Base-by-base conservation (phyloP, 2,113 vertebrate genomes). In the Hippocampus zosterae region DNA sequence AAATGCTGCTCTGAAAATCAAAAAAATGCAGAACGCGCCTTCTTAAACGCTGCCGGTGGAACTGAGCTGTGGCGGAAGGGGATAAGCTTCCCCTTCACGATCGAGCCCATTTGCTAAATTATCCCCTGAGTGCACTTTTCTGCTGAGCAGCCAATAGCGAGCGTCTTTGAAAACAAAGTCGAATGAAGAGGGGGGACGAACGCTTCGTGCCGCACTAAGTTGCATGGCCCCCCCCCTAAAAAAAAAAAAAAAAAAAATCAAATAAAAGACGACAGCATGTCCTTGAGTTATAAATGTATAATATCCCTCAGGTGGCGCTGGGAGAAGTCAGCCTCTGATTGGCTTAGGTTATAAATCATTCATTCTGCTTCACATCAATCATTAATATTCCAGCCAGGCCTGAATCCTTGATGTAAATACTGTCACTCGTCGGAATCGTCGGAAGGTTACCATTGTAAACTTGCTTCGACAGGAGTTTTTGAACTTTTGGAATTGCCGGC, bases 211-310 rank as follows among this genome's bases (percentile, higher is more conserved):
- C n/a, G 69, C 77, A 87, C 71, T 83, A 62, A 78, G 85, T 74
- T 70, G 78, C 77, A 70, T 79, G 33, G 0, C 33, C 33, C 33
- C 33, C 33, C 33, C 33, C 5, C 33, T 1, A 6, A 0, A 37
- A 37, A 37, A 37, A 37, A 37, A 33, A 33, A 33, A 33, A 37
- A 37, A 37, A 37, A 37, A 37, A 37, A 37, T 37, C 33, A 37
- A 37, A 37, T 37, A 33, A 89, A 92, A 90, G 92, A 92, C 91
- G 87, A 91, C 89, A 91, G 89, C 84, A 81, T 90, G 91, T 89
- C 92, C 91, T 92, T 92, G 90, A 88, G 86, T 89, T 88, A 92
- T 92, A 90, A 93, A 93, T 93, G 88, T 91, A 90, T 92, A 90
- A 93, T 92, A 84, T 78, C 82, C 86, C 80, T 89, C 84, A 90